phyloP scores from a whole-genome alignment of 2,113 vertebrate species.

The Ictalurus furcatus region DNA sequence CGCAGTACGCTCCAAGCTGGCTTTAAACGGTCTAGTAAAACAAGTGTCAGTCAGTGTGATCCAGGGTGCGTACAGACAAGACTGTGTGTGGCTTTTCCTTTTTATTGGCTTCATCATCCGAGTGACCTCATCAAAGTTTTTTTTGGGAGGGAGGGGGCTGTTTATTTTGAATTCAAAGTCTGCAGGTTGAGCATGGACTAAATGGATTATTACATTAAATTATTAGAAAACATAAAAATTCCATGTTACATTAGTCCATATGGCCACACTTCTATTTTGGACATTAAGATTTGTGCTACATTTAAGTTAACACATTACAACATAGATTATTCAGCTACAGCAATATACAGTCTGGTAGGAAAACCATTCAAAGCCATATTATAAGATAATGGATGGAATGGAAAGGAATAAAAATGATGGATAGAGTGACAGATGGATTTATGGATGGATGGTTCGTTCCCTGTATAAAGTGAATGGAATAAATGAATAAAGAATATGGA shows the following conservation, averaged over 20 bases:
- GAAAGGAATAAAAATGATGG: too few species aligned
- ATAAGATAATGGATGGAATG: too few species aligned
- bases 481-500: too few species aligned
- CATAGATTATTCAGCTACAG: background rate
- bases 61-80: background rate
- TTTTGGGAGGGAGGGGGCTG: background rate
- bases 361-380: too few species aligned
- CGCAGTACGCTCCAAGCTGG: background rate
- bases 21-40: conserved; percentile 24
- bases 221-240: background rate
- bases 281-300: background rate
- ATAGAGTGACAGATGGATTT: too few species aligned
- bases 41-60: background rate
- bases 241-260: background rate
- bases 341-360: background rate
- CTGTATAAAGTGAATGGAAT: too few species aligned
- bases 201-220: background rate
- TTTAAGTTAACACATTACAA: background rate
- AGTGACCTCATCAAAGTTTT: background rate
- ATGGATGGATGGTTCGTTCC: too few species aligned
- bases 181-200: background rate
- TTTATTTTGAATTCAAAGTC: background rate
- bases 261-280: background rate
- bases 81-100: background rate
- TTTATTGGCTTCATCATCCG: background rate